Evolutionary conservation across 2,888 invertebrate species (phyloP), one percentile per base, ranked within the genome.

Genomic region (Callyntrura guangdongensis): DNA sequence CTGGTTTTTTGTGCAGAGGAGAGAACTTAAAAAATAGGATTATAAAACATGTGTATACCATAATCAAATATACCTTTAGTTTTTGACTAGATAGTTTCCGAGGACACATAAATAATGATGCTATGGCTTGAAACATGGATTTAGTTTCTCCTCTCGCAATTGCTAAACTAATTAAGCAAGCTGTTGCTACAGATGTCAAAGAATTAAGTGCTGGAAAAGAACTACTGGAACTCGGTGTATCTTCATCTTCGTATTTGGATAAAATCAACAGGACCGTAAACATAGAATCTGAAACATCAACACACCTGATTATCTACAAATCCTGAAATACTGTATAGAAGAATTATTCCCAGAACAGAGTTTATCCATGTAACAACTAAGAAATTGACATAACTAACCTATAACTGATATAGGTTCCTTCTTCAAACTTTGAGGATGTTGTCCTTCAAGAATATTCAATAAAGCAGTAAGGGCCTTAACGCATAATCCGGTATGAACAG

Each of bases 141-240:
- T 98, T 98, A 11, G 99, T 98, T 95, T 99, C 98, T 4, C 99
- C 99, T 86, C 98, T 96, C 0, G 99, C 99, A 77, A 99, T 98
- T 14, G 98, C 98, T 91, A 99, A 96, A 86, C 98, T 98, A 84
- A 99, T 96, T 9, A 99, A 96, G 94, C 99, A 99, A 0, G 99
- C 97, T 95, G 98, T 98, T 82, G 99, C 98, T 90, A 98, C 96
- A 4, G 98, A 97, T 22, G 98, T 98, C 94, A 99, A 96, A 93
- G 96, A 96, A 92, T 96, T 96, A 17, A 97, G 97, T 94, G 96
- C 96, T 94, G 96, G 95, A 1, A 96, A 96, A 93, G 95, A 96
- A 85, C 95, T 95, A 93, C 96, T 95, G 94, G 74, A 86, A 56
- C 85, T 82, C 47, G 92, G 92, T 72, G 83, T 36, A 67, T 94